Conservation (phyloP, 2,888 invertebrate genomes). For the Amphipyra tragopoginis region DNA sequence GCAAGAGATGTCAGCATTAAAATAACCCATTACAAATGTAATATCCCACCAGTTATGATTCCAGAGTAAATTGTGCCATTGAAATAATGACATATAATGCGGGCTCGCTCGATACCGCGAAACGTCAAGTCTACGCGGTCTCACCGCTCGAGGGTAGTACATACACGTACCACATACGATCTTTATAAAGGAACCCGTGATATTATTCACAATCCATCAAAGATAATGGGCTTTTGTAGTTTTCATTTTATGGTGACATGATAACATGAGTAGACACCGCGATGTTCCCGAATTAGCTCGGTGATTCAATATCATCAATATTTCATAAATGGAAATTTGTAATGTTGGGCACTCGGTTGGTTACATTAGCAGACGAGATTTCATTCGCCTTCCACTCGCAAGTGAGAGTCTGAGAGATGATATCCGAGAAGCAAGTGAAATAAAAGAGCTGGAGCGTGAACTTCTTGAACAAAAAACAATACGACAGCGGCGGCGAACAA, state of each 20-base stretch:
- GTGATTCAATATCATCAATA: conserved; percentile 36
- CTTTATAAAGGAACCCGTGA: conserved; percentile 10
- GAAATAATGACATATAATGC: conserved; percentile 87
- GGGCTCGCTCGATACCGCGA: conserved; percentile 76
- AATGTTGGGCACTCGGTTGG: conserved; percentile 16
- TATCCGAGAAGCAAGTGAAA: conserved; percentile 82
- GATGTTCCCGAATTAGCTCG: conserved; percentile 25
- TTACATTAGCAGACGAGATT: conserved; percentile 41
- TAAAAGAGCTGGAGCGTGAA: conserved; percentile 88
- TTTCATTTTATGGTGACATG: conserved; percentile 41
- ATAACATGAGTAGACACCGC: background rate
- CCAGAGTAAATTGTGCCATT: conserved; percentile 85
- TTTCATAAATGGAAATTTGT: conserved; percentile 46
- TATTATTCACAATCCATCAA: conserved; percentile 44
- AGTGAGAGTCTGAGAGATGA: conserved; percentile 77
- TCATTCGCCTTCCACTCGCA: conserved; percentile 56
- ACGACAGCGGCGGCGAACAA: conserved; percentile 87
- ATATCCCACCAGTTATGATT: conserved; percentile 81
- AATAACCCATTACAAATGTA: conserved; percentile 83
- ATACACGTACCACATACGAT: conserved; percentile 6
- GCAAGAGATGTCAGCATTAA: conserved; percentile 73
- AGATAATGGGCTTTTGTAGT: conserved; percentile 33
- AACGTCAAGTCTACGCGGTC: conserved; percentile 53
- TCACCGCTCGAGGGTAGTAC: conserved; percentile 57
- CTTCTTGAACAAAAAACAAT: conserved; percentile 83